Conservation (phyloP, 2,797 vertebrate species). For the Ctenochaetus hawaiiensis region DNA sequence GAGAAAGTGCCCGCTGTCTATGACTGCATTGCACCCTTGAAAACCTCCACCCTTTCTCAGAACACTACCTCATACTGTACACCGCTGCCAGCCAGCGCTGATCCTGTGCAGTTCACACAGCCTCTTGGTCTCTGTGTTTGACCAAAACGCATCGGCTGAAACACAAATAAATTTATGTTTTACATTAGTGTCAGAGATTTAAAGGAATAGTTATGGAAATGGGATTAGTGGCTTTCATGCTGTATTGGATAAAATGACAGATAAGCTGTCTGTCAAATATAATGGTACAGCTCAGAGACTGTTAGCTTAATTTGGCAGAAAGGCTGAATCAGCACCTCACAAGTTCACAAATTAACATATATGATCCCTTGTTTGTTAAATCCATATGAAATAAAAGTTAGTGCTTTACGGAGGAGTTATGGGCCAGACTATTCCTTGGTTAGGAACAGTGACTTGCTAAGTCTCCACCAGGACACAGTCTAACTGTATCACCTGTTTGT, state of each 20-base stretch:
- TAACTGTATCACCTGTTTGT: neutral
- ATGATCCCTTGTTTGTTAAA: neutral
- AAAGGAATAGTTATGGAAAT: neutral
- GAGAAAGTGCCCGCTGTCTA: constrained; percentile 77
- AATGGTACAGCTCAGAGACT: too few species aligned
- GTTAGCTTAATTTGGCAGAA: neutral
- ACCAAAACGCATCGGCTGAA: constrained; percentile 25
- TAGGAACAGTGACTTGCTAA: neutral
- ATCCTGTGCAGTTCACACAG: constrained; percentile 45
- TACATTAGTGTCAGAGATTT: neutral
- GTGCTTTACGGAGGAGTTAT: neutral
- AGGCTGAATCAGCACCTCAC: neutral
- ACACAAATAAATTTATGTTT: constrained; percentile 2
- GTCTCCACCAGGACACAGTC: neutral
- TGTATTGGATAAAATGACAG: too few species aligned
- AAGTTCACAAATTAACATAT: neutral
- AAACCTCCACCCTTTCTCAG: constrained; percentile 68
- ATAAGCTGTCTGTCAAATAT: neutral
- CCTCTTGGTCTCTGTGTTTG: constrained; percentile 34
- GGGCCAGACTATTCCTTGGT: neutral
- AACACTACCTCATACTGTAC: constrained; percentile 74
- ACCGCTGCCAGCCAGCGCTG: constrained; percentile 56
- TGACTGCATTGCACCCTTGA: constrained; percentile 57
- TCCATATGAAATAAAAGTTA: neutral
- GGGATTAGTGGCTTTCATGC: accelerated